These are phyloP conservation scores for Eremobia ochroleuca DNA, from an alignment of 2,888 invertebrate genomes.

Conservation along the genomic window DNA sequence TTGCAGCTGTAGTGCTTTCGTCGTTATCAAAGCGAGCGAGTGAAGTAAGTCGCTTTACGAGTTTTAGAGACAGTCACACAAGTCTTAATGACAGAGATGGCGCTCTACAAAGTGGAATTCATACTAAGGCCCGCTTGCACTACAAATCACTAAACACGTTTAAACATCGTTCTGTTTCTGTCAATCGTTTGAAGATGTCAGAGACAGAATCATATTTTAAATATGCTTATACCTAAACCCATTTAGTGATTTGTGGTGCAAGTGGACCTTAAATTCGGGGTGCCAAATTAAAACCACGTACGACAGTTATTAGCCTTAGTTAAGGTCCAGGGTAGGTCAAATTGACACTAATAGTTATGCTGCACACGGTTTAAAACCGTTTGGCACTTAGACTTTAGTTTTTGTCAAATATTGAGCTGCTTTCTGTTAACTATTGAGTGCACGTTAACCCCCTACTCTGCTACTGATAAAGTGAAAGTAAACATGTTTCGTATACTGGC, in stretches of 20 bases:
- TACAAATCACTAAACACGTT: not conserved
- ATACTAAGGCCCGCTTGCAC: not conserved
- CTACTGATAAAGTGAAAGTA: not conserved
- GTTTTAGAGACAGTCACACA: not conserved
- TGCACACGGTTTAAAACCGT: not conserved
- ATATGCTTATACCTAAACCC: not conserved
- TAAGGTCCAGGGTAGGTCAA: not conserved
- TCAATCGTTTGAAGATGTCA: not conserved
- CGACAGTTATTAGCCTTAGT: not conserved
- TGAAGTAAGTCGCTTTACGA: not conserved
- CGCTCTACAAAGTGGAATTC: not conserved
- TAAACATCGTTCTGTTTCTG: not conserved
- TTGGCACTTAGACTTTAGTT: not conserved
- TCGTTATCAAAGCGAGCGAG: not conserved
- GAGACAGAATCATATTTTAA: not conserved
- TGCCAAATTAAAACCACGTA: not conserved
- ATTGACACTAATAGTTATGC: not conserved
- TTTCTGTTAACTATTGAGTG: not conserved
- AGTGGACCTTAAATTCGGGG: not conserved
- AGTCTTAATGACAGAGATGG: not conserved
- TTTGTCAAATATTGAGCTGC: not conserved
- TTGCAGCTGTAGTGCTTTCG: not conserved
- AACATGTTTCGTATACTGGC: not conserved
- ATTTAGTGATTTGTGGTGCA: not conserved
- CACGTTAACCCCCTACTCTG: not conserved